Evolutionary conservation across 64 coral and sea anemone genomes (phyloP), one percentile per base, ranked within the genome.

Genomic region (Stichodactyla mertensii): DNA sequence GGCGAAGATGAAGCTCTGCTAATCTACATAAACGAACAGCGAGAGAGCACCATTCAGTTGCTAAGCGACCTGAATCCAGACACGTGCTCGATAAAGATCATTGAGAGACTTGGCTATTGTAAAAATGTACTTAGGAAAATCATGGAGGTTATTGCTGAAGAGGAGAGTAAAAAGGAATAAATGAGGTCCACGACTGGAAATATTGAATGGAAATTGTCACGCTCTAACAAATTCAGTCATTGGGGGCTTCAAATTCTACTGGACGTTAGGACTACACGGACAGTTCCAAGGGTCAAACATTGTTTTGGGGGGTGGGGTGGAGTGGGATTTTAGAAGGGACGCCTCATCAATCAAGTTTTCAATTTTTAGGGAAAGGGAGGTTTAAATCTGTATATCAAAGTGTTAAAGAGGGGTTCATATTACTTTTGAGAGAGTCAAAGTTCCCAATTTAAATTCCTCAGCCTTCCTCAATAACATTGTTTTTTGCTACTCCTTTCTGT

Each of bases 11-110:
- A 99, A 52, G 92, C 88, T 15, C n/a, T 95, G 54, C 88, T 99
- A 7, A 95, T 94, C 53, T 99, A 92, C 64, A 95, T 99, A 56
- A 92, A 99, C 85, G 93, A 95, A 53, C 88, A 92, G 9, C 84
- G 97, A 45, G 97, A 99, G 51, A 89, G 93, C 13, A 92, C 90
- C 58, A 89, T 61, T 45, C 91, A 88, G 52, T n/a, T 95, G 24
- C 86, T 99, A 53, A 92, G 92, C 8, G 88, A 99, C 55, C 82
- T 96, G 16, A 86, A 54, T 64, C 82, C 52, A 56, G 79, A 93
- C 15, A 83, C 64, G 13, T 89, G 90, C 11, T 55, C 94, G 4
- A 26, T 84, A 52, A 85, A 96, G 91, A 78, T 92, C 77, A 31
- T 85, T 5, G 94, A 92, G 52, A 89, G 94, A 55, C 91, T 96